phyloP scores from a whole-genome alignment of 2,888 invertebrate species.

The Chesias legatella region DNA sequence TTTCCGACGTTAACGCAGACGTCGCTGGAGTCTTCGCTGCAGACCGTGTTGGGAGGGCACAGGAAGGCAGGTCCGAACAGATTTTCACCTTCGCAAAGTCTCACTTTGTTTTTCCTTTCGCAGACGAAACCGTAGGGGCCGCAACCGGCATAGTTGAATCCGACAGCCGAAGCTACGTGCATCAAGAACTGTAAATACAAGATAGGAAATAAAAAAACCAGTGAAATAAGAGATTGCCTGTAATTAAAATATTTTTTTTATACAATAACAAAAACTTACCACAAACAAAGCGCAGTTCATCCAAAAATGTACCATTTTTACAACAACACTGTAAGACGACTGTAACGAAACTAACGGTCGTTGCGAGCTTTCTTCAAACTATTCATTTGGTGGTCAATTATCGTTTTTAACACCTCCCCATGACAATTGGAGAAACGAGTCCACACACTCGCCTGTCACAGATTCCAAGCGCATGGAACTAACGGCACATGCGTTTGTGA shows the following conservation, averaged over 20 bases:
- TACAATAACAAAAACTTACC: constrained; percentile 21
- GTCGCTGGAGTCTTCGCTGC: constrained; percentile 67
- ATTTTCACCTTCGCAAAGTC: constrained; percentile 59
- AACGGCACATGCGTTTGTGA: constrained; percentile 30
- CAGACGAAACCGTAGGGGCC: constrained; percentile 68
- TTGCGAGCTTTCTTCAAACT: constrained; percentile 46
- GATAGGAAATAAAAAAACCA: no score
- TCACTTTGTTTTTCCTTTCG: constrained; percentile 51
- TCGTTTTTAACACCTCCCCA: constrained; percentile 58
- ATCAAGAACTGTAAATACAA: constrained; percentile 34
- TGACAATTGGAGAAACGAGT: constrained; percentile 49
- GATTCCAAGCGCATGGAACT: constrained; percentile 30
- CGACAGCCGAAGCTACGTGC: constrained; percentile 20
- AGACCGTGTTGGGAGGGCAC: constrained; percentile 62
- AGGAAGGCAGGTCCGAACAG: constrained; percentile 58
- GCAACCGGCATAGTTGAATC: constrained; percentile 48
- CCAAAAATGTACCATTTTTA: constrained; percentile 16
- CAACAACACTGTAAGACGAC: constrained; percentile 32
- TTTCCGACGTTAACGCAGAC: constrained; percentile 62
- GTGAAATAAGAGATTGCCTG: no score
- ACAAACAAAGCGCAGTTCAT: constrained; percentile 8
- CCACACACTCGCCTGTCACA: constrained; percentile 50
- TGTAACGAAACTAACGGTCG: constrained; percentile 50
- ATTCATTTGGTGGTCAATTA: constrained; percentile 54
- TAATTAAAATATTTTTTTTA: no score